Evolutionary conservation across 2,888 invertebrate genomes (phyloP).

Genomic region (Pachycephus smyrnensis): DNA sequence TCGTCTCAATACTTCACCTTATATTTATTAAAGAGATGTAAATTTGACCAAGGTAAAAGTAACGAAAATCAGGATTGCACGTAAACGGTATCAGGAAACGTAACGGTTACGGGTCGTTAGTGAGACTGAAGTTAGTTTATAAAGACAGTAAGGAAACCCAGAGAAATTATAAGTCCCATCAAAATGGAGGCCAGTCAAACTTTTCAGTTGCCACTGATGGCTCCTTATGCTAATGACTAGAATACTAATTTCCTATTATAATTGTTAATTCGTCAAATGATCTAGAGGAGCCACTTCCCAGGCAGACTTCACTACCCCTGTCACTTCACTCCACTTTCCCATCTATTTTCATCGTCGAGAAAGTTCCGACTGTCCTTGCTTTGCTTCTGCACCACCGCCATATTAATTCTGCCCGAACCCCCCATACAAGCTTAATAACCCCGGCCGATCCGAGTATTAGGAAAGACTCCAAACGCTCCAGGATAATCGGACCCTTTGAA

Average conservation of each 20-base stretch:
- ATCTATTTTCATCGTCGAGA: not conserved
- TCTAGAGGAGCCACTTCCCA: constrained; percentile 36
- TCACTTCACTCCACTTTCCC: not conserved
- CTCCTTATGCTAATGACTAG: constrained; percentile 57
- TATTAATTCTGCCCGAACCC: not conserved
- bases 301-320: constrained; percentile 26
- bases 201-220: constrained; percentile 51
- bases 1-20: too few species aligned
- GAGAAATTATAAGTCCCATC: too few species aligned
- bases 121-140: too few species aligned
- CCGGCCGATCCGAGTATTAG: not conserved
- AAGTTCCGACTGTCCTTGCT: not conserved
- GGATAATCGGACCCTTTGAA: too few species aligned
- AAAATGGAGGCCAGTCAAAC: constrained; percentile 40
- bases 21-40: too few species aligned
- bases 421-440: not conserved
- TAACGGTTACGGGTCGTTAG: too few species aligned
- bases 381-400: not conserved
- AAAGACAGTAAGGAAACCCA: too few species aligned
- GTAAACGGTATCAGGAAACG: too few species aligned
- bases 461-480: not conserved
- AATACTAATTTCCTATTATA: constrained; percentile 62
- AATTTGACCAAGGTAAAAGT: too few species aligned
- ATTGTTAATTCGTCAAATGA: constrained; percentile 65
- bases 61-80: too few species aligned